Evolutionary conservation across 2,113 vertebrate species (phyloP).

Genomic region (Chascanopsetta lugubris): DNA sequence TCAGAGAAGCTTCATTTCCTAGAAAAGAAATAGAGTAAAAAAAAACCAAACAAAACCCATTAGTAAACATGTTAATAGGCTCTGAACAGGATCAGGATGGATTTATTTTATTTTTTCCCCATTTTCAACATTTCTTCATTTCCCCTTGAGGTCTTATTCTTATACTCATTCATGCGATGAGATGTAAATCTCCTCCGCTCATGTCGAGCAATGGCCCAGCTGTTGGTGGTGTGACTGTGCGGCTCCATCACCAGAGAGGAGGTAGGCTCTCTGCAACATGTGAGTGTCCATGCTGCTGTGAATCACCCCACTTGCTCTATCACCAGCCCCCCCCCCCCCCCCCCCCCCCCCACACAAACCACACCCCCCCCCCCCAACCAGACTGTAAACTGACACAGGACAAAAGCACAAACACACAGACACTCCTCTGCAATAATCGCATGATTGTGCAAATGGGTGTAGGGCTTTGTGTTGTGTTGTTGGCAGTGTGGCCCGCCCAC

Average conservation of each 20-base stretch:
- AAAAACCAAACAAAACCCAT: too few species aligned
- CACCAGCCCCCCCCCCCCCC: neutral
- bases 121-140: too few species aligned
- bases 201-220: too few species aligned
- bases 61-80: too few species aligned
- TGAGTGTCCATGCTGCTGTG: constrained; percentile 9
- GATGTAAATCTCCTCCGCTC: too few species aligned
- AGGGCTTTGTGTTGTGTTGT: constrained; percentile 29
- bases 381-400: constrained; percentile 3
- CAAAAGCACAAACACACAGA: constrained; percentile 2
- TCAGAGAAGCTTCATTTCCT: too few species aligned
- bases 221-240: constrained; percentile 9
- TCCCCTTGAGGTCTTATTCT: too few species aligned
- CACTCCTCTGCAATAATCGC: constrained; percentile 8
- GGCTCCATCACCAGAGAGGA: neutral
- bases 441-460: constrained; percentile 45
- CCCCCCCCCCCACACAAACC: neutral
- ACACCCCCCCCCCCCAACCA: neutral
- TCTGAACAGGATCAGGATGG: too few species aligned
- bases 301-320: constrained; percentile 10
- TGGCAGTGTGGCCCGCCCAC: constrained; percentile 9
- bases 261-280: neutral
- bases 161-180: too few species aligned
- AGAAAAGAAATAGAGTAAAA: too few species aligned
- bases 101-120: too few species aligned